phyloP scores from a whole-genome alignment of 1,140 invertebrate genomes.

The Sminthurides bifidus region DNA sequence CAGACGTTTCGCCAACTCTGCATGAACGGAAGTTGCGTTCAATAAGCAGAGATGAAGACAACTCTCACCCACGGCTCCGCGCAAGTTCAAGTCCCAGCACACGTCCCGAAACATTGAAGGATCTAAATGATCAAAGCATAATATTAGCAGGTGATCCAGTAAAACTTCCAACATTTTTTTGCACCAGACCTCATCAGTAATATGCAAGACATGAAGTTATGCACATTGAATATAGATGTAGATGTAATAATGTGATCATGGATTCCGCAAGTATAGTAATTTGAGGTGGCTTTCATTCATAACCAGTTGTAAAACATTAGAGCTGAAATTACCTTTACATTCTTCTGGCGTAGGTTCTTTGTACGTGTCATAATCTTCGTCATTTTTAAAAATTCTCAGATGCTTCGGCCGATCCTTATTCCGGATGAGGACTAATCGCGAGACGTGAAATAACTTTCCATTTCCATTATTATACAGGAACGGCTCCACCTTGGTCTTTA shows the following conservation, averaged over 20 bases:
- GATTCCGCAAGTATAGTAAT: too few species aligned
- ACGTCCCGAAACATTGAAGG: constrained; percentile 62
- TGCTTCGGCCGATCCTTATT: constrained; percentile 73
- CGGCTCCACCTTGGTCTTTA: constrained; percentile 77
- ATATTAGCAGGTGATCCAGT: too few species aligned
- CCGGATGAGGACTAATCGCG: constrained; percentile 68
- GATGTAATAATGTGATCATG: too few species aligned
- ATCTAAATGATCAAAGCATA: too few species aligned
- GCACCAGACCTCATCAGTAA: too few species aligned
- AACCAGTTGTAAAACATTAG: too few species aligned
- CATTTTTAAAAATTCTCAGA: constrained; percentile 36
- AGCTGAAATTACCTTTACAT: constrained; percentile 27
- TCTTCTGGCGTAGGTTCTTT: constrained; percentile 15
- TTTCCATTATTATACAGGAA: constrained; percentile 87
- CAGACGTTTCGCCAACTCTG: constrained; percentile 82
- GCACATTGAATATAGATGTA: too few species aligned
- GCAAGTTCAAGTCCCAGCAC: constrained; percentile 83
- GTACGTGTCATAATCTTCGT: constrained; percentile 29
- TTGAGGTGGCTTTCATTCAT: too few species aligned
- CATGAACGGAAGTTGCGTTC: constrained; percentile 77
- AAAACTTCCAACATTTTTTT: too few species aligned
- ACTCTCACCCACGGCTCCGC: constrained; percentile 91
- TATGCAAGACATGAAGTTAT: too few species aligned
- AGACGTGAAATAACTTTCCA: constrained; percentile 76
- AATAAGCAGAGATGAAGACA: constrained; percentile 79